These are phyloP conservation scores for Parapsyche elsis DNA, from an alignment of 1,140 invertebrate species.

Conservation along the genomic window DNA sequence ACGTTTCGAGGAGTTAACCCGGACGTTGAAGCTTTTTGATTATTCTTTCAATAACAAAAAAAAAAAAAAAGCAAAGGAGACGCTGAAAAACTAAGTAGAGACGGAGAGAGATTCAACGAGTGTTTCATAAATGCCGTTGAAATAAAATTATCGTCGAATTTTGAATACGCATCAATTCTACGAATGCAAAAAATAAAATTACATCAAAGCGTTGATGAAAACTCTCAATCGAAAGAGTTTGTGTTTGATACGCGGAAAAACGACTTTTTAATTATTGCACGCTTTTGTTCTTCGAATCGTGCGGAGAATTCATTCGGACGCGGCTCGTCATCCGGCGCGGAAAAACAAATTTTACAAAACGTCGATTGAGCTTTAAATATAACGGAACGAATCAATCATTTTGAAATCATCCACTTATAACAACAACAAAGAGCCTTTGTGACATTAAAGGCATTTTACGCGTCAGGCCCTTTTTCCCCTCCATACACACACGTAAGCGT, in stretches of 20 bases:
- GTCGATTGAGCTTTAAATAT: slow-evolving; percentile 32
- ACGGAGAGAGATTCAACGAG: no score
- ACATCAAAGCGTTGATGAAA: no score
- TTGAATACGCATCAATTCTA: not conserved
- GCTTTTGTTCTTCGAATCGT: slow-evolving; percentile 12
- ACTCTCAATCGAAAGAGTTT: not conserved
- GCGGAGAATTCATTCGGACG: slow-evolving; percentile 13
- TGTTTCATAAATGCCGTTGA: no score
- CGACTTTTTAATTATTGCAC: slow-evolving; percentile 23
- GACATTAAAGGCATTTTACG: slow-evolving; percentile 21
- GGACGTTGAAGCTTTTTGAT: not conserved
- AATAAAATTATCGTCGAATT: not conserved
- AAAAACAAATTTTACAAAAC: slow-evolving; percentile 22
- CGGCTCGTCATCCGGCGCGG: not conserved
- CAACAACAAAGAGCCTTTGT: slow-evolving; percentile 28
- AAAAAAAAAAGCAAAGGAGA: not conserved
- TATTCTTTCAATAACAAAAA: not conserved
- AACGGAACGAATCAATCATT: slow-evolving; percentile 21
- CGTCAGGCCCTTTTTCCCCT: not conserved
- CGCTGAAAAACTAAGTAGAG: not conserved
- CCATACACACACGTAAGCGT: not conserved
- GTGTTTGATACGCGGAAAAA: not conserved
- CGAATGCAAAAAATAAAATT: no score
- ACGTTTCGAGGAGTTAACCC: not conserved
- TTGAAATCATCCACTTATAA: slow-evolving; percentile 32